Evolutionary conservation across 2,113 vertebrate genomes (phyloP).

Genomic region (Nicator chloris): DNA sequence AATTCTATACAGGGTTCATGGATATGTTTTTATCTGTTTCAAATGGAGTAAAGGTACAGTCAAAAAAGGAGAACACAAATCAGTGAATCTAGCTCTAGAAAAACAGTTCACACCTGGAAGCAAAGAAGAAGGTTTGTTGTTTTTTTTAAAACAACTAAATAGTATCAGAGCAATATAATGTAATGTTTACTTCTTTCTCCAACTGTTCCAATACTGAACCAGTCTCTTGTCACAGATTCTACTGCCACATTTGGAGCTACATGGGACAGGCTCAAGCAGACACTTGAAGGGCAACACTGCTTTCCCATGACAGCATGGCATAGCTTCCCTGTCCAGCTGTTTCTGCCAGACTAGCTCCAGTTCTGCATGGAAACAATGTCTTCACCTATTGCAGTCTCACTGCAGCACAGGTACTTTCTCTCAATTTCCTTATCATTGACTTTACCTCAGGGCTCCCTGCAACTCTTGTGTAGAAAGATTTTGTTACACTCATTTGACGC

Average conservation of each 20-base stretch:
- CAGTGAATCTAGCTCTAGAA: background rate
- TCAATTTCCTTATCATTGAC: background rate
- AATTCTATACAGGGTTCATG: background rate
- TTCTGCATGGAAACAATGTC: background rate
- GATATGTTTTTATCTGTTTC: background rate
- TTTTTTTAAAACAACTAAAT: background rate
- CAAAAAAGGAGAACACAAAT: background rate
- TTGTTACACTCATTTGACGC: background rate
- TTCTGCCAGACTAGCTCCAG: background rate
- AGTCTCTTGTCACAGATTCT: background rate
- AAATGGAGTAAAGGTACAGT: background rate
- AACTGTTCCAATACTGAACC: background rate
- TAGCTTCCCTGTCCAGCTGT: background rate
- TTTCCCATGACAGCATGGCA: background rate
- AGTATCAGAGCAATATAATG: background rate
- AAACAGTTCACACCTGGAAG: background rate
- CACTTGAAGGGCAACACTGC: background rate
- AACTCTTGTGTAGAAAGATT: background rate
- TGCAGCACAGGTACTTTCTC: background rate
- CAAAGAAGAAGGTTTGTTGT: background rate
- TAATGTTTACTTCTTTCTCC: background rate
- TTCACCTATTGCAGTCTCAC: background rate
- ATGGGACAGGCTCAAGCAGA: background rate
- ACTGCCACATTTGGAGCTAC: background rate
- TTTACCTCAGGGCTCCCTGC: background rate